Evolutionary conservation across 2,888 invertebrate species (phyloP), one percentile per base, ranked within the genome.

Genomic region (Carabus problematicus): DNA sequence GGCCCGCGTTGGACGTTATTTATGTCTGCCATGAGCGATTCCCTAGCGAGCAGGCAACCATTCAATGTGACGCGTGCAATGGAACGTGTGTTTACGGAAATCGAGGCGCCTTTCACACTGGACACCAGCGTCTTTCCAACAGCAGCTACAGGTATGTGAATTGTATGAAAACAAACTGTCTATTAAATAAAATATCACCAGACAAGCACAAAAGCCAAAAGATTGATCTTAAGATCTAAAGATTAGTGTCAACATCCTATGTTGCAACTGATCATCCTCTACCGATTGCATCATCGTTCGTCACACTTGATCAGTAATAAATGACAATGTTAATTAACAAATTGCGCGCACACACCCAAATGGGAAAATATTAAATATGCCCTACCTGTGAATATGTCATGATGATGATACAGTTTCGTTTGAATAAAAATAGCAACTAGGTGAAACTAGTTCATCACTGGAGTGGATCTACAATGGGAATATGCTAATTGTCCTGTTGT

Each of bases 1-100:
- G 83, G 81, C 66, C 91, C 91, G 0, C 85, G 96, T 70, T 97
- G 96, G 96, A 73, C 78, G 0, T 76, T 87, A 62, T 96, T 95
- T 77, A 77, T 94, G 0, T 73, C 82, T 0, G 85, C 85, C 8
- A 83, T 93, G 66, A 81, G 86, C 1, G 78, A 83, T 14, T 85
- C 89, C 0, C 79, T 92, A 19, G 72, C 76, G 0, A 80, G 83
- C 12, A 82, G 83, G 1, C 82, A 76, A 8, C 76, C 79, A 0
- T 91, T 92, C 72, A 87, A 91, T 74, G 86, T 89, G 72, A 84
- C 81, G 0, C 77, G 77, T 1, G 88, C 89, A 9, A 85, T 86
- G 72, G 75, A 81, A 9, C 79, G 79, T 16, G 87, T 92, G 29
- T 88, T 90, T 71, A 74, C 80, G 0, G 76, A 84, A 56, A 86